Percentiles rank a stretch among this genome's conserved stretches.
phyloP scores from a whole-genome alignment of 2,113 vertebrate genomes.

The Ondatra zibethicus region DNA sequence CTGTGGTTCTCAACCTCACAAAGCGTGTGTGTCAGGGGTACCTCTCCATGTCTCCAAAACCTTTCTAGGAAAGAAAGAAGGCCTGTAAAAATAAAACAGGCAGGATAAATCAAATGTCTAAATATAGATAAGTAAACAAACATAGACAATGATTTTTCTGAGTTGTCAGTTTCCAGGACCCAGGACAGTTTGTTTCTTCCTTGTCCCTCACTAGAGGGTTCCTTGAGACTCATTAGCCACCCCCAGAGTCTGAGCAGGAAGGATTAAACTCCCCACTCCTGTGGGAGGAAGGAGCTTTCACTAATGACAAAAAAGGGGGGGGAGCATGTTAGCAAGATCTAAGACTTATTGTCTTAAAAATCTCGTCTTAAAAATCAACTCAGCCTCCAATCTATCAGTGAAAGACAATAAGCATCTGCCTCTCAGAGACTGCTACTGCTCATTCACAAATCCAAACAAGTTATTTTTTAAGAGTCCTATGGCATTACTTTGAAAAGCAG shows the following conservation, averaged over 20 bases:
- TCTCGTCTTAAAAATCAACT: neutral
- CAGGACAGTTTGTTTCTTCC: neutral
- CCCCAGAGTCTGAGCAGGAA: slow-evolving; percentile 30
- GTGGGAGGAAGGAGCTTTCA: slow-evolving; percentile 12
- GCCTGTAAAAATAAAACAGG: neutral
- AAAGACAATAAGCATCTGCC: neutral
- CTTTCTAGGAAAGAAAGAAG: neutral
- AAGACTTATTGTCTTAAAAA: neutral
- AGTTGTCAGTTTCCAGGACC: neutral
- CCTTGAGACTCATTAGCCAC: slow-evolving; percentile 57
- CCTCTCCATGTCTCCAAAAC: neutral
- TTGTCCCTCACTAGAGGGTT: neutral
- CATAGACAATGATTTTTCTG: neutral
- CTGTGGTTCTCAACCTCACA: neutral
- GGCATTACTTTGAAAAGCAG: neutral
- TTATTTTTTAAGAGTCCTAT: neutral
- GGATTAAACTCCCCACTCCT: slow-evolving; percentile 54
- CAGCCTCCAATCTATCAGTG: neutral
- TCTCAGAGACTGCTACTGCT: neutral
- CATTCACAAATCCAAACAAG: slow-evolving; percentile 16
- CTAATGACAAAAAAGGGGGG: neutral
- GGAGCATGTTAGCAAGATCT: neutral
- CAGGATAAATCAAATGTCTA: neutral
- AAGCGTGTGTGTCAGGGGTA: neutral
- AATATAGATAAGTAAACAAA: neutral